Conservation (phyloP, 2,797 vertebrate genomes). For the Odontamblyopus rebecca region DNA sequence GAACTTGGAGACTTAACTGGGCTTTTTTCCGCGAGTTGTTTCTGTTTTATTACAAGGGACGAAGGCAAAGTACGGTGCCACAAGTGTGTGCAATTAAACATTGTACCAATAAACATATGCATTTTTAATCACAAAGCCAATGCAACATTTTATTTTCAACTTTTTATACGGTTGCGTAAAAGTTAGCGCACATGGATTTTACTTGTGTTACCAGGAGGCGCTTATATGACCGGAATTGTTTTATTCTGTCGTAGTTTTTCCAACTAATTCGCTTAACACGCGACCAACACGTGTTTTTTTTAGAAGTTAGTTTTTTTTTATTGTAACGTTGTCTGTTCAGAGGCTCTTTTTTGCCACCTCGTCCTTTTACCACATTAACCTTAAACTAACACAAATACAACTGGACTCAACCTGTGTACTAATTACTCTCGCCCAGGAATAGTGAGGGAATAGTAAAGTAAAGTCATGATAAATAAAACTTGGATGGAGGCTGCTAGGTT, state of each 20-base stretch:
- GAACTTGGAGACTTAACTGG: conserved; percentile 59
- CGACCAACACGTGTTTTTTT: neutral
- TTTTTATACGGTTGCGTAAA: neutral
- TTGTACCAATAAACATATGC: too few species aligned
- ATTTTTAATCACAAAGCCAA: neutral
- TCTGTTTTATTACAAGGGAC: conserved; percentile 22
- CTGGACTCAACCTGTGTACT: neutral
- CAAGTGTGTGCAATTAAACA: conserved; percentile 47
- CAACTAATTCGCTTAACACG: neutral
- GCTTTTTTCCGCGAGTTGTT: conserved; percentile 29
- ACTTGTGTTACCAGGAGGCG: neutral
- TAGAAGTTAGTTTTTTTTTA: conserved; percentile 25
- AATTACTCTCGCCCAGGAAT: neutral
- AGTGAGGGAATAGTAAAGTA: neutral
- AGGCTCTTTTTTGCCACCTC: neutral
- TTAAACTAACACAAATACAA: neutral
- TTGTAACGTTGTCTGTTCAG: neutral
- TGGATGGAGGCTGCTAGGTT: too few species aligned
- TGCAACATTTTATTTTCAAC: neutral
- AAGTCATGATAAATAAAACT: neutral
- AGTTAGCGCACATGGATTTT: neutral
- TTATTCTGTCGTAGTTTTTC: neutral
- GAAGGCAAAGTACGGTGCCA: conserved; percentile 27
- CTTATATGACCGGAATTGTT: neutral
- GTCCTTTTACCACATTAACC: neutral